Base-by-base conservation (phyloP, 1,140 invertebrate species). In the Manduca sexta region DNA sequence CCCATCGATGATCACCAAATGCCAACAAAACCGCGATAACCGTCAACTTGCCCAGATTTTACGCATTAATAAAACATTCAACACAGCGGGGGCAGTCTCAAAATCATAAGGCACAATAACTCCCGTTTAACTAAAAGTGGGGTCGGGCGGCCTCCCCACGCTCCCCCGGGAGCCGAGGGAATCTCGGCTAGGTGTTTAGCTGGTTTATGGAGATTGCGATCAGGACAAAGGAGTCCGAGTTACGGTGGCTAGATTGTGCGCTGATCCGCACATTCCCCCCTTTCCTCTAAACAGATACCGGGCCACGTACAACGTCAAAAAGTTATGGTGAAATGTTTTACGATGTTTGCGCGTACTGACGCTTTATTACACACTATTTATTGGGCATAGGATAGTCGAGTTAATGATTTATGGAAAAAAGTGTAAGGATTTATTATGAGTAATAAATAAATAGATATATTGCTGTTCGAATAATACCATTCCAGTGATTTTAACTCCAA, bases 161-260 rank as follows among this genome's bases (percentile, higher is more conserved):
- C 41, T 43, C 56, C 44, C 54, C 10, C 14, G 51, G 45, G 49
- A 26, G 49, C 45, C 51, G 60, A 64, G 56, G 57, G 61, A 61
- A 66, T 66, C 64, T 65, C 61, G 61, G 64, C 62, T 66, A 73
- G 74, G 73, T 75, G 74, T 75, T 76, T 81, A 76, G 73, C 73
- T 73, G 71, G 68, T 81, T 79, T 81, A 81, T 78, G 75, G 74
- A 81, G 77, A 81, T 81, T 81, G 75, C 74, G 59, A 77, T 64
- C 65, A 67, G 74, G 74, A 79, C 73, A 78, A 75, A 75, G 73
- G 59, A 62, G 56, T 65, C 65, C 61, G 42, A 64, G 58, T 64
- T 69, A 68, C 61, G 59, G 44, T 46, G 53, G 48, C 61, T 64
- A 62, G 59, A 69, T 71, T 62, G 64, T 53, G 45, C 54, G 42